These are phyloP conservation scores for Steatocranus sp. DNA, from an alignment of 2,797 vertebrate species.

Conservation along the genomic window DNA sequence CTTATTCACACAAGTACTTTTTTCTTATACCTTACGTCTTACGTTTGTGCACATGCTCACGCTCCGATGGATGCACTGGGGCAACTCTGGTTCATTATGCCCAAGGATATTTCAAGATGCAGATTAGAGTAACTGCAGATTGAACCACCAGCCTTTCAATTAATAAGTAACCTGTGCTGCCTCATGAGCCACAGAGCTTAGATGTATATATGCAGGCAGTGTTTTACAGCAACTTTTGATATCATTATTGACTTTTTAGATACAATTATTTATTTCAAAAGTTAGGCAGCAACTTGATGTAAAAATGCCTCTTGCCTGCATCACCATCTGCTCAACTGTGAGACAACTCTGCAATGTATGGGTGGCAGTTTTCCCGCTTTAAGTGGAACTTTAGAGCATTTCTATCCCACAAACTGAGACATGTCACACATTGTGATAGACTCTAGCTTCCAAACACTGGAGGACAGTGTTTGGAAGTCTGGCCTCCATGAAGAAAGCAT, in stretches of 20 bases:
- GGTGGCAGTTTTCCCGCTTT: fast-evolving
- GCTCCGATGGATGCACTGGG: background rate
- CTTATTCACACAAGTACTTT: background rate
- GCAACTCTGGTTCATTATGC: background rate
- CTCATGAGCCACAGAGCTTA: background rate
- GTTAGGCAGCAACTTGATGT: background rate
- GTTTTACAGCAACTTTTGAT: background rate
- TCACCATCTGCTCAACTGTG: background rate
- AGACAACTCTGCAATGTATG: background rate
- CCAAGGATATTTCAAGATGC: background rate
- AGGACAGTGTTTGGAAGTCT: background rate
- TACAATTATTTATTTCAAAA: background rate
- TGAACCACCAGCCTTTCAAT: background rate
- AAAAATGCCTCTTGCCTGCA: background rate
- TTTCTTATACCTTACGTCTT: background rate
- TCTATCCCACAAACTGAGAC: background rate
- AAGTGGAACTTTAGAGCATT: background rate
- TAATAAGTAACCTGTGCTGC: background rate
- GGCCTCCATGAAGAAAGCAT: background rate
- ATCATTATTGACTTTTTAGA: background rate
- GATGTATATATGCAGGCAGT: background rate
- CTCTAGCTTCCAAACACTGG: background rate
- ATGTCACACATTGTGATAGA: background rate
- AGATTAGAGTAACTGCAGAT: background rate
- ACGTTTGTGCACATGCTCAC: background rate